Percentiles rank a stretch among this genome's conserved stretches.
These are phyloP conservation scores for Gymnogyps californianus DNA, from an alignment of 2,113 vertebrate species.

Conservation along the genomic window DNA sequence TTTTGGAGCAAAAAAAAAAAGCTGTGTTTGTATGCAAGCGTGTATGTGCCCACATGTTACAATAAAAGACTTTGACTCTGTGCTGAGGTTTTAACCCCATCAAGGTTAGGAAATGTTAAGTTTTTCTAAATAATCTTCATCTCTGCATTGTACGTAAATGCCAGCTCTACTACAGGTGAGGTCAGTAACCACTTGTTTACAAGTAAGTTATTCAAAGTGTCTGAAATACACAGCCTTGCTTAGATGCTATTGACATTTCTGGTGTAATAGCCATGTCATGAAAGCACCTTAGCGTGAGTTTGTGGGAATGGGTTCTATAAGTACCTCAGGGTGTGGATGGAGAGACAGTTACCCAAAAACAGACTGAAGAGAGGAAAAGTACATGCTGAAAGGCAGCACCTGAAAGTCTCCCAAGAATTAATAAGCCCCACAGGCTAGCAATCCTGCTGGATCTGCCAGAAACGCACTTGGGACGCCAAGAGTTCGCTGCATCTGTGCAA, in stretches of 20 bases:
- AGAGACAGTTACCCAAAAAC: not conserved
- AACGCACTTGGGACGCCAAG: not conserved
- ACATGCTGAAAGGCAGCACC: rapidly evolving
- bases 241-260: not conserved
- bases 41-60: not conserved
- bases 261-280: not conserved
- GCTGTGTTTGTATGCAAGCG: not conserved
- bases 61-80: not conserved
- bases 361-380: not conserved
- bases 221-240: not conserved
- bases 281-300: not conserved
- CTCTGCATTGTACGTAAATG: not conserved
- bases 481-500: not conserved
- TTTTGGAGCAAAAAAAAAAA: not conserved
- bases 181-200: not conserved
- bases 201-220: not conserved
- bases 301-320: not conserved
- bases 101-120: not conserved
- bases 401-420: not conserved
- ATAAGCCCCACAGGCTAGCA: not conserved
- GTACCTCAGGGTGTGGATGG: not conserved
- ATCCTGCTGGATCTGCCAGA: not conserved
- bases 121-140: not conserved
- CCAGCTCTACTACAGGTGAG: not conserved
- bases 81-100: not conserved